Conservation (phyloP, 1,140 invertebrate species). For the Lasioglossum albipes region DNA sequence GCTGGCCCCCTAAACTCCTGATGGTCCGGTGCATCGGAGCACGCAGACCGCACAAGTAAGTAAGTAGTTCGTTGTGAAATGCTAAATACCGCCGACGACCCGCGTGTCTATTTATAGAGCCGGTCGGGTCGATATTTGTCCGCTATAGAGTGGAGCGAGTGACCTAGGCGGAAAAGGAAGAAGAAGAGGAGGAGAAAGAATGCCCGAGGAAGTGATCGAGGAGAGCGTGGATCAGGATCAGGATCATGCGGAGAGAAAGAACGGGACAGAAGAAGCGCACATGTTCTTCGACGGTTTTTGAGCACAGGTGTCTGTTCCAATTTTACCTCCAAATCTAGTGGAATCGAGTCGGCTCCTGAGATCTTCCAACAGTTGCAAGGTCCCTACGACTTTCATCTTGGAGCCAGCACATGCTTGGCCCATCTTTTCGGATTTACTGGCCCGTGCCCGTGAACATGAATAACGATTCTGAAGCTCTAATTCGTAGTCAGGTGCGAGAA, state of each 20-base stretch:
- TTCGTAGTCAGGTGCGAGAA: too few species aligned
- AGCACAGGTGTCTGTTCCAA: constrained; percentile 59
- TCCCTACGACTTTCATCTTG: too few species aligned
- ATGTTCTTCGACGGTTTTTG: constrained; percentile 33
- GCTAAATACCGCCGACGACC: constrained; percentile 66
- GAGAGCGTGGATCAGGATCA: not conserved
- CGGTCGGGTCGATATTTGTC: constrained; percentile 65
- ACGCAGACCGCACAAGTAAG: constrained; percentile 42
- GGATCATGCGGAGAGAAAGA: not conserved
- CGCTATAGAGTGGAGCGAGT: constrained; percentile 40
- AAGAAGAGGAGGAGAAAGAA: not conserved
- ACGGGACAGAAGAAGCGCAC: not conserved
- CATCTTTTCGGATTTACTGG: too few species aligned
- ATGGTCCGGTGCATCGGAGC: constrained; percentile 4
- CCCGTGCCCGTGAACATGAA: too few species aligned
- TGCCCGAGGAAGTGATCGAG: not conserved
- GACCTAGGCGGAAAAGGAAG: not conserved
- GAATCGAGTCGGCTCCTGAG: not conserved
- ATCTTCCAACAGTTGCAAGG: not conserved
- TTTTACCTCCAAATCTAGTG: constrained; percentile 54
- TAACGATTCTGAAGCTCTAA: too few species aligned
- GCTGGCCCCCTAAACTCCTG: too few species aligned
- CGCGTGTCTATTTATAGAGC: constrained; percentile 69
- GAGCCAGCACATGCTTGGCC: too few species aligned
- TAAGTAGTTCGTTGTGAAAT: constrained; percentile 67